Evolutionary conservation across 2,888 invertebrate species (phyloP).

Genomic region (Alsophila aescularia): DNA sequence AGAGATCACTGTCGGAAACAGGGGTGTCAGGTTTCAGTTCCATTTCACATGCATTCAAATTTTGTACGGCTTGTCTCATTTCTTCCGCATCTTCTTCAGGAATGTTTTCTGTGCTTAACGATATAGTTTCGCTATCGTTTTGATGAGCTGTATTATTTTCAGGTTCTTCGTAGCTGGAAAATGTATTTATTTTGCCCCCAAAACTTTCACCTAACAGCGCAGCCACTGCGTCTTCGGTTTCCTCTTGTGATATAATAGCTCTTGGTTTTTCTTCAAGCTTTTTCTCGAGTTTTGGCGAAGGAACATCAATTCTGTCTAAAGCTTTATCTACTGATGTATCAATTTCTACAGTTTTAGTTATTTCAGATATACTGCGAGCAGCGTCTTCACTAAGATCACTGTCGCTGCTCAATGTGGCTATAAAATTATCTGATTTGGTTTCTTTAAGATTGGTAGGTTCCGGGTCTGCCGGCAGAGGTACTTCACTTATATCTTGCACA

Average conservation of each 20-base stretch:
- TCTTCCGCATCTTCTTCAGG: constrained; percentile 92
- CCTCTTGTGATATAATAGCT: constrained; percentile 94
- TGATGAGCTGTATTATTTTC: constrained; percentile 67
- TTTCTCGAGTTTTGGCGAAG: constrained; percentile 75
- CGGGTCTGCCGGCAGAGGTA: constrained; percentile 71
- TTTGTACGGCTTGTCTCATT: constrained; percentile 93
- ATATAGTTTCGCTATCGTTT: constrained; percentile 74
- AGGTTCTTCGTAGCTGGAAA: constrained; percentile 83
- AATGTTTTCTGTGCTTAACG: constrained; percentile 81
- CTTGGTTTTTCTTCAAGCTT: constrained; percentile 90
- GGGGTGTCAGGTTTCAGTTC: constrained; percentile 93
- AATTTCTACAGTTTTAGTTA: constrained; percentile 55
- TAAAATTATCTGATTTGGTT: constrained; percentile 82
- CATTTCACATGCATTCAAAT: constrained; percentile 88
- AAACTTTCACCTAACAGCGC: constrained; percentile 94
- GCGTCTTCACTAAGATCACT: constrained; percentile 89
- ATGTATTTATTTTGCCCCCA: constrained; percentile 85
- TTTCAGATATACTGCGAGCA: constrained; percentile 87
- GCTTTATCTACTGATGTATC: constrained; percentile 60
- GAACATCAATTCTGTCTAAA: constrained; percentile 61
- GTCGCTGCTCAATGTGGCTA: constrained; percentile 83
- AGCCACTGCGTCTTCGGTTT: constrained; percentile 96
- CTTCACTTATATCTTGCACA: constrained; percentile 70
- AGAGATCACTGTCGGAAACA: constrained; percentile 91
- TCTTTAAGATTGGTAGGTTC: constrained; percentile 53